Percentiles rank a stretch among this genome's conserved stretches.
Conservation (phyloP, 2,888 invertebrate genomes). For the Gymnoscelis rufifasciata region DNA sequence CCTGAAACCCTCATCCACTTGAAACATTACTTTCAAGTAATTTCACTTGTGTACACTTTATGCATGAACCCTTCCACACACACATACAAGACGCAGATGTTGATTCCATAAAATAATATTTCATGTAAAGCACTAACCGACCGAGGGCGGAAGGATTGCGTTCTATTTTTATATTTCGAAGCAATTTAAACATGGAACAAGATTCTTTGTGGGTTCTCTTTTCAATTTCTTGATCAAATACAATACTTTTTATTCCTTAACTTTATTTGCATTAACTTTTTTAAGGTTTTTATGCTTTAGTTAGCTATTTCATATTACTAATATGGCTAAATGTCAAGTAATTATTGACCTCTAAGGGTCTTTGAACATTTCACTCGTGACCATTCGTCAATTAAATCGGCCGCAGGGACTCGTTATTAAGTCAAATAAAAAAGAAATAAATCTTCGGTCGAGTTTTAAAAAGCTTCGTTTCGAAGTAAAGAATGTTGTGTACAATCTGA, state of each 20-base stretch:
- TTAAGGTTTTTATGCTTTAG: neutral
- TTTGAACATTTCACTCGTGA: conserved; percentile 61
- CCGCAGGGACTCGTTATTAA: conserved; percentile 66
- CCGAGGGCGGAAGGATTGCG: conserved; percentile 78
- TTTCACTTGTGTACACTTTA: conserved; percentile 53
- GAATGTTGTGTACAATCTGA: conserved; percentile 79
- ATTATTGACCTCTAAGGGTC: conserved; percentile 55
- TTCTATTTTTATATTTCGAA: conserved; percentile 77
- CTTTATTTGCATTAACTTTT: neutral
- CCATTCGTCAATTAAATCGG: conserved; percentile 75
- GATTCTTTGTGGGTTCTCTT: conserved; percentile 18
- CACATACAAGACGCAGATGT: conserved; percentile 62
- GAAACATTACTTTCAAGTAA: conserved; percentile 71
- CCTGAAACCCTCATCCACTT: conserved; percentile 69
- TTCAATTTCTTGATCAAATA: conserved; percentile 15
- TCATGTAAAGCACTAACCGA: conserved; percentile 77
- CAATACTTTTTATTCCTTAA: neutral
- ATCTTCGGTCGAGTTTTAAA: conserved; percentile 67
- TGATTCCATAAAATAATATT: conserved; percentile 80
- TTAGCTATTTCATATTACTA: neutral
- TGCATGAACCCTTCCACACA: conserved; percentile 64
- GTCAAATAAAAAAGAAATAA: conserved; percentile 71
- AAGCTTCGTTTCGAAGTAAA: conserved; percentile 78
- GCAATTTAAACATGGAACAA: conserved; percentile 55
- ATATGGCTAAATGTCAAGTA: conserved; percentile 38